Evolutionary conservation across 2,888 invertebrate genomes (phyloP).

Genomic region (Myopa testacea): DNA sequence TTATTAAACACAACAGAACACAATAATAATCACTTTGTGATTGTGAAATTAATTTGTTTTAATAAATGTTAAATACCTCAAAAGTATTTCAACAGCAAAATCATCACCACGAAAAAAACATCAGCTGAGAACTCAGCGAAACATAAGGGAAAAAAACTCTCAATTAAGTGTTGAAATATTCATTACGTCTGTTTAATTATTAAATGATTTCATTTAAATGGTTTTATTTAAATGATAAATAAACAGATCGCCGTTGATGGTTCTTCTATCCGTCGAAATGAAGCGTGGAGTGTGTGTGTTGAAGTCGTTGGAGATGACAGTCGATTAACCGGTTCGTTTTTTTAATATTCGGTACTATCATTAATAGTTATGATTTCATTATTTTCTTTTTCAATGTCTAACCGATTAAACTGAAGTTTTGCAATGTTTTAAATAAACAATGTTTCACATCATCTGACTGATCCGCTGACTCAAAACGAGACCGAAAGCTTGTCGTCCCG

Average conservation of each 20-base stretch:
- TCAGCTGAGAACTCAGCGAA: background rate
- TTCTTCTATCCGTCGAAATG: too few species aligned
- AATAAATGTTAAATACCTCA: slow-evolving; percentile 61
- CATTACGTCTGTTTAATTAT: slow-evolving; percentile 50
- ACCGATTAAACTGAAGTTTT: too few species aligned
- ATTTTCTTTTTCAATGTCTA: too few species aligned
- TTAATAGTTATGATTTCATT: too few species aligned
- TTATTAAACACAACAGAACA: background rate
- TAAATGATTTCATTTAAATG: background rate
- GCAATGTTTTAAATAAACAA: too few species aligned
- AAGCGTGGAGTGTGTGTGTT: too few species aligned
- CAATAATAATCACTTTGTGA: slow-evolving; percentile 39
- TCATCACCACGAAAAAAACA: background rate
- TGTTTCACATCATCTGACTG: too few species aligned
- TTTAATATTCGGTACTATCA: too few species aligned
- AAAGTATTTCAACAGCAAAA: background rate
- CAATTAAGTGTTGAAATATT: slow-evolving; percentile 61
- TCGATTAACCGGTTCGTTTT: too few species aligned
- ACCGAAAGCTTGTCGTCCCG: too few species aligned
- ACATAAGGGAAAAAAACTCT: slow-evolving; percentile 1
- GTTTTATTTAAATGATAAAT: background rate
- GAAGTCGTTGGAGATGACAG: too few species aligned
- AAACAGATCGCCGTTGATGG: background rate
- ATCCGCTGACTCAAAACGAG: too few species aligned
- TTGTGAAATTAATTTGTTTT: slow-evolving; percentile 60